phyloP scores from a whole-genome alignment of 1,140 invertebrate species.

The Caenorhabditis latens region DNA sequence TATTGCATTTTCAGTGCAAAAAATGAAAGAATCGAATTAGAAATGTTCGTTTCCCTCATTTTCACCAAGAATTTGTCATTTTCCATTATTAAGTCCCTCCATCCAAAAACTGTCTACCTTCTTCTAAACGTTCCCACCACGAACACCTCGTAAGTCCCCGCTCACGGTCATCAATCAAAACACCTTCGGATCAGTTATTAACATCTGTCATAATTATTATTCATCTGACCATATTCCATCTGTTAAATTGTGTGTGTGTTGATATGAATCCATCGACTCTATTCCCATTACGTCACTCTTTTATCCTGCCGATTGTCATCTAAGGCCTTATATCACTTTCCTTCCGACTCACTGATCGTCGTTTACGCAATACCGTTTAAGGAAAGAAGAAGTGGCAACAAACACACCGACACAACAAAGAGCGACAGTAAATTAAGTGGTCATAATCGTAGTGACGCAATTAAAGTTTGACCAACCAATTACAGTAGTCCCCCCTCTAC shows the following conservation, averaged over 20 bases:
- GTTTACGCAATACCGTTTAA: constrained; percentile 39
- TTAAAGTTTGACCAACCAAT: constrained; percentile 6
- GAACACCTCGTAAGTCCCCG: background rate
- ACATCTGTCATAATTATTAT: background rate
- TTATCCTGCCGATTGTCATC: background rate
- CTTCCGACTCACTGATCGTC: constrained; percentile 36
- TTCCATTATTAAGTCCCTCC: no score
- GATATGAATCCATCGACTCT: background rate
- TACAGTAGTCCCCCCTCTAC: background rate
- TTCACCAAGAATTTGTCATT: no score
- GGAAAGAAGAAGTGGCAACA: background rate
- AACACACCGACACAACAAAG: background rate
- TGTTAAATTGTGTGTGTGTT: constrained; percentile 17
- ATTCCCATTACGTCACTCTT: constrained; percentile 1
- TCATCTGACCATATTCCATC: background rate
- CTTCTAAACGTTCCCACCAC: background rate
- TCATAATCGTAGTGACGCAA: background rate
- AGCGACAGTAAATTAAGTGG: constrained; percentile 13
- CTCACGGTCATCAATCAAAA: constrained; percentile 30
- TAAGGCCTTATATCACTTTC: constrained; percentile 13
- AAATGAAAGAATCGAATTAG: no score
- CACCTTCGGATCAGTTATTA: constrained; percentile 33
- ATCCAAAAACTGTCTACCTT: no score
- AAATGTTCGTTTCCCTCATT: no score
- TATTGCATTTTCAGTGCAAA: no score